These are phyloP conservation scores for Acipenser ruthenus DNA, from an alignment of 2,797 vertebrate genomes.

Conservation along the genomic window DNA sequence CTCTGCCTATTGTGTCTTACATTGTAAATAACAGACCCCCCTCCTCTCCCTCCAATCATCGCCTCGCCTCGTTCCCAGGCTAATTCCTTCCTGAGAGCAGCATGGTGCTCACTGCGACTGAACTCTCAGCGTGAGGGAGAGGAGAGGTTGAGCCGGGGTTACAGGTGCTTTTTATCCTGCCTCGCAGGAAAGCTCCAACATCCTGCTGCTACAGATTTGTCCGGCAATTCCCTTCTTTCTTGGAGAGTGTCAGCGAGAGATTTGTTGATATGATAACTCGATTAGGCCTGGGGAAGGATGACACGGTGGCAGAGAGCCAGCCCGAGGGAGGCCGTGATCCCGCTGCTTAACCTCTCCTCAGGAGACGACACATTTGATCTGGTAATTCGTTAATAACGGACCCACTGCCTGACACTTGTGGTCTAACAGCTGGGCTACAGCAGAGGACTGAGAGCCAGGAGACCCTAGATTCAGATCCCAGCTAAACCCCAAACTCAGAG, in stretches of 20 bases:
- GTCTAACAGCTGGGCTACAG: background rate
- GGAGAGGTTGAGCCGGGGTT: slow-evolving; percentile 29
- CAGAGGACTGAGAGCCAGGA: no score
- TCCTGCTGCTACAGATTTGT: slow-evolving; percentile 64
- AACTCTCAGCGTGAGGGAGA: slow-evolving; percentile 30
- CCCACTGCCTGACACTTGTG: slow-evolving; percentile 20
- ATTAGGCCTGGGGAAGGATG: slow-evolving; percentile 48
- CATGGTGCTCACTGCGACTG: slow-evolving; percentile 34
- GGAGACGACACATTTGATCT: slow-evolving; percentile 51
- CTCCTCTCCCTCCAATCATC: slow-evolving; percentile 27
- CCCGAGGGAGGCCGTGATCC: slow-evolving; percentile 44
- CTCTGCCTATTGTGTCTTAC: slow-evolving; percentile 37
- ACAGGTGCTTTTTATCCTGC: slow-evolving; percentile 47
- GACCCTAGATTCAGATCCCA: no score
- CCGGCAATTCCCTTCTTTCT: slow-evolving; percentile 52
- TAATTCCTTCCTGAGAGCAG: slow-evolving; percentile 25
- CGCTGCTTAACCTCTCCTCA: slow-evolving; percentile 57
- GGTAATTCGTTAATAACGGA: slow-evolving; percentile 59
- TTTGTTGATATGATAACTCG: slow-evolving; percentile 74
- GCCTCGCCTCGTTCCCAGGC: slow-evolving; percentile 26
- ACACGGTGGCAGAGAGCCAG: slow-evolving; percentile 46
- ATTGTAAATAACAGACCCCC: slow-evolving; percentile 41
- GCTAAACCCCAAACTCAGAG: no score
- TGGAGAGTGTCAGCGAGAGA: slow-evolving; percentile 55
- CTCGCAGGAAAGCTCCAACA: slow-evolving; percentile 25